Percentiles rank a stretch among this genome's conserved stretches.
Conservation (phyloP, 2,113 vertebrate species). For the Anoura caudifer region DNA sequence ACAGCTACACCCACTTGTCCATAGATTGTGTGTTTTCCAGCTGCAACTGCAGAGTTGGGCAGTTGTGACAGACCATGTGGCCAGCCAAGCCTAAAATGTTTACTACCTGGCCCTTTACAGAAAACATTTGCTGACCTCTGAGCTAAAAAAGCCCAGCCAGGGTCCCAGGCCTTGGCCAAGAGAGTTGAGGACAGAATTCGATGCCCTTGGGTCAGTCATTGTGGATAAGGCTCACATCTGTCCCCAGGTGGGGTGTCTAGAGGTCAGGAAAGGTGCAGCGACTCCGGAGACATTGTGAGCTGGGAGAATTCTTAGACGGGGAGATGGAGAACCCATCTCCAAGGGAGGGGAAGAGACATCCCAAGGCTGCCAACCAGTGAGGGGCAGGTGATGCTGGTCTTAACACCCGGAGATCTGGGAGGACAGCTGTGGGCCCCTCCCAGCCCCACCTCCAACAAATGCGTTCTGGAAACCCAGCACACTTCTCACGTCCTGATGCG, state of each 20-base stretch:
- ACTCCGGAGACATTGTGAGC: neutral
- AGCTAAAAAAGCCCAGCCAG: neutral
- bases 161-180: neutral
- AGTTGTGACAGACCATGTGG: neutral
- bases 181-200: neutral
- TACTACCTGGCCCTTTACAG: neutral
- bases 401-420: neutral
- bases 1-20: neutral
- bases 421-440: neutral
- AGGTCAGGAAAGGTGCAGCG: neutral
- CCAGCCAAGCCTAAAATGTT: neutral
- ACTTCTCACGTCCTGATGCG: neutral
- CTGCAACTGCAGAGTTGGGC: neutral
- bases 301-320: neutral
- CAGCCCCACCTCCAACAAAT: neutral
- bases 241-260: neutral
- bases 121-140: neutral
- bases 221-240: neutral
- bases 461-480: neutral
- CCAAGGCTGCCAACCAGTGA: neutral
- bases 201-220: neutral
- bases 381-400: neutral
- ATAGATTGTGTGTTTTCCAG: neutral
- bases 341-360: neutral
- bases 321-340: neutral